Evolutionary conservation across 2,797 vertebrate species (phyloP).

Genomic region (Thalassophryne amazonica): DNA sequence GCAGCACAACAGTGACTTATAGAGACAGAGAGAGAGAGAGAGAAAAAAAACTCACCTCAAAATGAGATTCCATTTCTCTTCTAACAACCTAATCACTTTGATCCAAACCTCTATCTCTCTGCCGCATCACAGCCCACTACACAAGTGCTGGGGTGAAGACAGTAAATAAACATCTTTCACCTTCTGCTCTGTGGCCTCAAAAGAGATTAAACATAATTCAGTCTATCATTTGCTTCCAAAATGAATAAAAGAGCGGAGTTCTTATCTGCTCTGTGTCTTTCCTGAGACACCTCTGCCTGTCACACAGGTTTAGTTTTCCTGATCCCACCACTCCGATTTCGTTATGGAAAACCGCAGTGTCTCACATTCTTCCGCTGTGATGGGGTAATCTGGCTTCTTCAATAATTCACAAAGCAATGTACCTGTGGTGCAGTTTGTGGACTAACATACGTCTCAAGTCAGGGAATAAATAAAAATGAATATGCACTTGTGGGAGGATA

Average conservation of each 20-base stretch:
- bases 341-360: conserved; percentile 26
- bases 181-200: conserved; percentile 21
- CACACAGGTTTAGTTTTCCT: conserved; percentile 39
- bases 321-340: conserved; percentile 43
- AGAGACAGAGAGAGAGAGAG: conserved; percentile 14
- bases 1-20: too few species aligned
- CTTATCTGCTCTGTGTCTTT: conserved; percentile 43
- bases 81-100: conserved; percentile 26
- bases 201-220: conserved; percentile 59
- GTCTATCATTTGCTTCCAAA: conserved; percentile 41
- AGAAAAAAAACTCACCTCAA: conserved; percentile 1
- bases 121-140: conserved; percentile 13
- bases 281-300: conserved; percentile 37
- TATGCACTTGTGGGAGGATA: conserved; percentile 3
- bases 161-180: conserved; percentile 52
- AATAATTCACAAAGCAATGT: conserved; percentile 79
- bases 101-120: conserved; percentile 27
- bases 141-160: conserved; percentile 26
- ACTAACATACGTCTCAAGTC: conserved; percentile 10
- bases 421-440: conserved; percentile 41
- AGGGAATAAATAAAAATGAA: conserved; percentile 51
- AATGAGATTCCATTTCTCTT: conserved; percentile 23
- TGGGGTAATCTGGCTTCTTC: conserved; percentile 66
- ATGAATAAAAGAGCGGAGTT: conserved; percentile 34
- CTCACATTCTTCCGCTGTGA: conserved; percentile 40